A percentile compares a stretch with the other conserved stretches of the same genome.
These are phyloP conservation scores for Sebastes cheni DNA, from an alignment of 2,797 vertebrate genomes.

Conservation along the genomic window DNA sequence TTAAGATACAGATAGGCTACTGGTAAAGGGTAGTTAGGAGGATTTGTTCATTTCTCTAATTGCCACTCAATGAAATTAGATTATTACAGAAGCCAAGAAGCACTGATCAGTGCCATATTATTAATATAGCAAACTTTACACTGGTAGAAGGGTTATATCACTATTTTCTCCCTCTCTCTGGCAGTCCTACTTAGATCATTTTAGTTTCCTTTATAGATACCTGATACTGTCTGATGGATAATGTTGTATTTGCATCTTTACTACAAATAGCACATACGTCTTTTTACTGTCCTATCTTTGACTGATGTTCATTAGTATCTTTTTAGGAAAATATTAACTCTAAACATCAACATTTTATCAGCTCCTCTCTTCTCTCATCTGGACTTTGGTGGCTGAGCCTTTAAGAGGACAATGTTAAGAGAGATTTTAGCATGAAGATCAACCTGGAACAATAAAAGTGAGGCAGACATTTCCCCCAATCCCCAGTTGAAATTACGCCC, in stretches of 20 bases:
- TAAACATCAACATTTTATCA: not conserved
- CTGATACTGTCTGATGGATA: not conserved
- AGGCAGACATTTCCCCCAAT: not conserved
- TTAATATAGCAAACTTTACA: not conserved
- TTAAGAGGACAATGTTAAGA: not conserved
- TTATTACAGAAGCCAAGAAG: not conserved
- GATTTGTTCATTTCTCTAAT: not conserved
- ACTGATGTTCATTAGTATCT: too few relatives aligned
- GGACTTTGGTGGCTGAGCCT: not conserved
- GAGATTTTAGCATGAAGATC: not conserved
- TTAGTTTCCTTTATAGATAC: not conserved
- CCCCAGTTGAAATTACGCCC: not conserved
- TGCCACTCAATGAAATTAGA: not conserved
- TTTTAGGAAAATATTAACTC: too few relatives aligned
- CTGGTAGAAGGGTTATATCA: not conserved
- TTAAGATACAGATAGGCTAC: not conserved
- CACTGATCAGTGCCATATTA: not conserved
- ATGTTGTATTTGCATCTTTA: not conserved
- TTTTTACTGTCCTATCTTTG: too few relatives aligned
- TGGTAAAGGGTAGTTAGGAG: not conserved
- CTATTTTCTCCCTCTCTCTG: not conserved
- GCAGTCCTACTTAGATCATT: not conserved
- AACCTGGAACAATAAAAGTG: not conserved
- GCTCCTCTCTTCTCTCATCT: not conserved
- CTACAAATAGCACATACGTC: not conserved